Evolutionary conservation across 1,140 invertebrate genomes (phyloP), one percentile per base, ranked within the genome.

Genomic region (Drosophila jambulina): DNA sequence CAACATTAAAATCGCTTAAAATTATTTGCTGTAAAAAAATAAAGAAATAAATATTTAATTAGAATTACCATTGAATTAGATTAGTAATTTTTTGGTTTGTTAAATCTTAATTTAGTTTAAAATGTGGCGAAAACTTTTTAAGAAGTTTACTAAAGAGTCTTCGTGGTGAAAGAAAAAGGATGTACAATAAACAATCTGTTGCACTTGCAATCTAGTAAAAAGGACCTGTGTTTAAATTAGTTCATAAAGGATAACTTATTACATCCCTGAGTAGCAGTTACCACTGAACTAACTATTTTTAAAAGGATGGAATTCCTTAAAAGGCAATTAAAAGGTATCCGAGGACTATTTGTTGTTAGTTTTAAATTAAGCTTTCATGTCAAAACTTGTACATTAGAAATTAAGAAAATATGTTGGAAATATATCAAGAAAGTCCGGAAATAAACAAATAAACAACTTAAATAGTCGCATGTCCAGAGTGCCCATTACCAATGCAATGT

Each of bases 1-100:
- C 43, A 23, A 34, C 69, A 72, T 72, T 72, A 59, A 72, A 72
- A 71, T 42, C 54, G 34, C 15, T 60, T 72, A 71, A 72, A 59
- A 60, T 42, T 36, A 27, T 13, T 19, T 17, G 58, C 67, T 72
- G 43, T 4, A 59, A 59, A 12, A 4, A 27, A 19, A 12, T 12
- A 2, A 13, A 3, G 15, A 7, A 45, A 21, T 17, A 25, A 13
- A 49, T 19, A 49, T 29, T 13, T 1, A 54, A 17, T 13, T n/a
- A 9, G 1, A 4, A 43, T 9, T 29, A 7, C 0, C 7, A 29
- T 29, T 6, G 25, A n/a, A n/a, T 32, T 3, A 4, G 1, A 34
- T 43, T 43, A 19, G 13, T 7, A 6, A 49, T n/a, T 27, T 12
- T 17, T 6, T 34, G 4, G 3, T 17, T 48, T 34, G 5, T 27